Evolutionary conservation across 1,140 invertebrate genomes (phyloP), one percentile per base, ranked within the genome.

Genomic region (Belonocnema kinseyi): DNA sequence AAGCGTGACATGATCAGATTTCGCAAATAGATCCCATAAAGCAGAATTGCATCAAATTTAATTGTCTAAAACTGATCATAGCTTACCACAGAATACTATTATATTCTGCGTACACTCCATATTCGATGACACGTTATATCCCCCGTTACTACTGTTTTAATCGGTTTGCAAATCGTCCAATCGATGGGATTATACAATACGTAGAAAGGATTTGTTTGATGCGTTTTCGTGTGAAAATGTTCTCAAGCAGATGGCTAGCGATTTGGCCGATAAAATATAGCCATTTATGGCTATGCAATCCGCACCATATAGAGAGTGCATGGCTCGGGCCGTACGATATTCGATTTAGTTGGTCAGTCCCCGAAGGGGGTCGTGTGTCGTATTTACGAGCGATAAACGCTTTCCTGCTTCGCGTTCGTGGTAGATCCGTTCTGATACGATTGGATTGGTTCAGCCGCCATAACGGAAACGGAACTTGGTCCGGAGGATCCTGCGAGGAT

Each of bases 301-400:
- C 46, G 14, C 40, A 21, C 61, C 61, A 66, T 66, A 33, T 46
- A 46, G 40, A n/a, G 61, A 66, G 61, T 66, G 14, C 33, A 66
- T 66, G 61, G 61, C 61, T 66, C 26, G 40, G 33, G 46, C 61
- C 61, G 33, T 66, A 66, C 40, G 61, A 66, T 66, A 66, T 14
- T 33, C 21, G 61, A 14, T 40, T 66, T 13, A 33, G 14, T 6
- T 46, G 61, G 61, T 66, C 61, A 66, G 14, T 66, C 16, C 61
- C 61, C 61, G 40, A 66, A 66, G 61, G 33, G 61, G 16, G 61
- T 16, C 40, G 40, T 66, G 33, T 66, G 61, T 66, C 61, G 61
- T 66, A 66, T 66, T 66, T 66, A 66, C 61, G 61, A 66, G 61
- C 61, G 61, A 66, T 66, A 66, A 66, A 66, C 61, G 61, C 61